Conservation (phyloP, 2,113 vertebrate genomes). For the Ondatra zibethicus region DNA sequence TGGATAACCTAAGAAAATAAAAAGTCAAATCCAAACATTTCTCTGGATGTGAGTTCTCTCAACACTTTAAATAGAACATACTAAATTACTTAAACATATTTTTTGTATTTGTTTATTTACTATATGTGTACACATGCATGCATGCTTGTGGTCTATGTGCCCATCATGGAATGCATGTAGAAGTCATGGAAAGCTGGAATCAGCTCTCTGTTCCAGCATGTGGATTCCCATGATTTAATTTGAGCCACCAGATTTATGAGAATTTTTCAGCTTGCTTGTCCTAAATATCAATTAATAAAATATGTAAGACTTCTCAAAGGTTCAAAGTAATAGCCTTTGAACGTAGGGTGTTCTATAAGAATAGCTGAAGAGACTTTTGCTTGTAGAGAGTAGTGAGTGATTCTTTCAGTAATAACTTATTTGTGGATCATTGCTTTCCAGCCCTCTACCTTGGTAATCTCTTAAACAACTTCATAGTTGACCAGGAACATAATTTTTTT, state of each 20-base stretch:
- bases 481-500: background rate
- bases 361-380: background rate
- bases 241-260: background rate
- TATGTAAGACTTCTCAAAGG: background rate
- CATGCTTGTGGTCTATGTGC: background rate
- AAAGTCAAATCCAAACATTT: background rate
- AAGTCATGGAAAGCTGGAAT: background rate
- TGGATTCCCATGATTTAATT: background rate
- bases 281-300: background rate
- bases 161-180: background rate
- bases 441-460: background rate
- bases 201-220: background rate
- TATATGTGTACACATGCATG: background rate
- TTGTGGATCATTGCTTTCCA: background rate
- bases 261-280: background rate
- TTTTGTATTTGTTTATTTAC: background rate
- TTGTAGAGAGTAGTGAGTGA: background rate
- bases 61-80: background rate
- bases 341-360: background rate
- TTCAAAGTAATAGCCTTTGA: background rate
- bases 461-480: background rate
- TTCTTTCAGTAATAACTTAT: background rate
- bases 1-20: background rate
- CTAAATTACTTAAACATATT: slow-evolving; percentile 28
- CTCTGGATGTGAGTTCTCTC: background rate